Base-by-base conservation (phyloP, 1,140 invertebrate species). In the Ceratosolen solmsi region DNA sequence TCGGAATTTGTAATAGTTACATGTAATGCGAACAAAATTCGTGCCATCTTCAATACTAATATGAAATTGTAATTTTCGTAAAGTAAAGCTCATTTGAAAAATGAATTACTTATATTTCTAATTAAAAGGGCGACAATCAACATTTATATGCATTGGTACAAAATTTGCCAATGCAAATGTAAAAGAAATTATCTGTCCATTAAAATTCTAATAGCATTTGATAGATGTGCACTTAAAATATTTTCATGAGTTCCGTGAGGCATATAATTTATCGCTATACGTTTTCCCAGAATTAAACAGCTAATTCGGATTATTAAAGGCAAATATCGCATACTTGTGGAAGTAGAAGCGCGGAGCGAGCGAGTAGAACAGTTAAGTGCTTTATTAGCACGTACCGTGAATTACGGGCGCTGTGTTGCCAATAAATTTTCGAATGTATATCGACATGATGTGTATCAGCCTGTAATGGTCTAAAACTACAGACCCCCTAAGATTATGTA, bases 341-440 rank as follows among this genome's bases (percentile, higher is more conserved):
- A 56, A 36, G 49, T 74, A 13, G 25, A 74, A 11, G 15, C 17
- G 5, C 27, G 33, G 9, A 63, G 25, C 11, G 8, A 70, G 46
- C 20, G 11, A 65, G 58, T 79, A 51, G 82, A 71, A 74, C 73
- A 83, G 76, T 85, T 49, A 72, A 84, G 86, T 88, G 86, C 85
- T 89, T 88, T 88, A 89, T 88, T 88, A 89, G 86, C 87, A 86
- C 88, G 86, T 85, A 49, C 54, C 36, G 33, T 86, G 85, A 85
- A 79, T 84, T 82, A 84, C 74, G 80, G 51, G 41, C 60, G 83
- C 84, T 82, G 80, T 85, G 87, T 88, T 87, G 86, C 84, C 89
- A 85, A 89, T 89, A 89, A 89, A 90, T 89, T 88, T 86, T 86
- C 84, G 84, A 86, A 86, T 89, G 11, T 89, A 89, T 88, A 87